A percentile compares a stretch with the other conserved stretches of the same genome.
Evolutionary conservation across 1,140 invertebrate species (phyloP).

Genomic region (Lanistes nyassanus): DNA sequence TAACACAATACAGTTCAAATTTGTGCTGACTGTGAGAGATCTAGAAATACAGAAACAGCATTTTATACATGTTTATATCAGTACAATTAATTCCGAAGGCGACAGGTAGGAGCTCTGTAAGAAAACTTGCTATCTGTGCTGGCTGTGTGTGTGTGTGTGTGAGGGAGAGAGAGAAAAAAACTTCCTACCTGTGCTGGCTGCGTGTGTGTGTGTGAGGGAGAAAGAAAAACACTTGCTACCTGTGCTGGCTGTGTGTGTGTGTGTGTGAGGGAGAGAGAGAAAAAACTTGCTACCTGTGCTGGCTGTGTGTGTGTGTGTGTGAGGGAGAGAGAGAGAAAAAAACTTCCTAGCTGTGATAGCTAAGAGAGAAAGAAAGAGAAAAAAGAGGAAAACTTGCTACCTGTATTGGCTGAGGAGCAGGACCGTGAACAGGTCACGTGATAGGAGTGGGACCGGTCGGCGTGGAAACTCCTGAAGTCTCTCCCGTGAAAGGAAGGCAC

Average conservation of each 20-base stretch:
- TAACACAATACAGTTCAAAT: neutral
- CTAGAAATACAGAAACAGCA: neutral
- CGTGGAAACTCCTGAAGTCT: neutral
- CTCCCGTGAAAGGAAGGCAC: neutral
- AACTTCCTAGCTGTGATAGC: neutral
- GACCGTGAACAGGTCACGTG: conserved; percentile 17
- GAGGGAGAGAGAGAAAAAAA: neutral
- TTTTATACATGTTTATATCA: neutral
- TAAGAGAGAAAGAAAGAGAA: neutral
- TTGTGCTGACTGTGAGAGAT: neutral
- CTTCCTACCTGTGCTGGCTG: neutral
- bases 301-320: too few relatives aligned
- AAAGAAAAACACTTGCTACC: neutral
- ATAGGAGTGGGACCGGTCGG: neutral
- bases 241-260: too few relatives aligned
- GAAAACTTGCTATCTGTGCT: neutral
- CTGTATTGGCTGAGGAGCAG: neutral
- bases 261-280: too few relatives aligned
- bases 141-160: neutral
- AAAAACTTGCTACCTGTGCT: too few relatives aligned
- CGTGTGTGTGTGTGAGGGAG: neutral
- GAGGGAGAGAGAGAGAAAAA: too few relatives aligned
- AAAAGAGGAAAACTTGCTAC: neutral
- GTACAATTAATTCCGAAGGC: too few relatives aligned
- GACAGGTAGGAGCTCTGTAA: neutral